Conservation (phyloP, 1,140 invertebrate species). For the Micrasema minimum region DNA sequence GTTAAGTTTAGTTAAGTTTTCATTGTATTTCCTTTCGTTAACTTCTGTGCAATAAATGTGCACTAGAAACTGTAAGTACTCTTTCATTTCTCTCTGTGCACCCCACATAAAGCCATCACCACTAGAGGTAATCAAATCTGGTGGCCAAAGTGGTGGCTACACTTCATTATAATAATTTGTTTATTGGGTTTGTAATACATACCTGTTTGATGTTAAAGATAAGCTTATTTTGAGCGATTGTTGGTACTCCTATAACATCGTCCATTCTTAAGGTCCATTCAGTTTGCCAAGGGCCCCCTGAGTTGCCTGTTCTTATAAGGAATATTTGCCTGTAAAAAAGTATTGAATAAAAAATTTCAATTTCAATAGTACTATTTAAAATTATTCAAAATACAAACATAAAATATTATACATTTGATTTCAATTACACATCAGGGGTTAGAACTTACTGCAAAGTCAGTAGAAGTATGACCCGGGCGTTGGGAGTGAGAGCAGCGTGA, state of each 20-base stretch:
- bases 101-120: too few relatives aligned
- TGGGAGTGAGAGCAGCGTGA: slow-evolving; percentile 72
- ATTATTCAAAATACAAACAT: too few relatives aligned
- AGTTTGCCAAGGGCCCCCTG: slow-evolving; percentile 80
- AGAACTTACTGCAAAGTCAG: slow-evolving; percentile 73
- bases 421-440: slow-evolving; percentile 46
- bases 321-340: slow-evolving; percentile 75
- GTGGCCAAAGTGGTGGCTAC: too few relatives aligned
- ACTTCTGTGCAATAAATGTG: too few relatives aligned
- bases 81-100: too few relatives aligned
- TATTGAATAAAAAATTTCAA: slow-evolving; percentile 14
- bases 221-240: slow-evolving; percentile 73
- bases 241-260: slow-evolving; percentile 77
- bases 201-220: slow-evolving; percentile 80
- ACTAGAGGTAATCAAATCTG: too few relatives aligned
- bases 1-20: too few relatives aligned
- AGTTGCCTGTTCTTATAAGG: slow-evolving; percentile 75
- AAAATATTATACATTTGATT: too few relatives aligned
- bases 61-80: too few relatives aligned
- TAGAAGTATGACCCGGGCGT: slow-evolving; percentile 65
- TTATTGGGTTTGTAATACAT: slow-evolving; percentile 37
- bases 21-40: too few relatives aligned
- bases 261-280: slow-evolving; percentile 82
- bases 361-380: background rate
- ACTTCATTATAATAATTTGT: too few relatives aligned